phyloP scores from a whole-genome alignment of 2,797 vertebrate genomes.

The Melanotaenia maccullochi region DNA sequence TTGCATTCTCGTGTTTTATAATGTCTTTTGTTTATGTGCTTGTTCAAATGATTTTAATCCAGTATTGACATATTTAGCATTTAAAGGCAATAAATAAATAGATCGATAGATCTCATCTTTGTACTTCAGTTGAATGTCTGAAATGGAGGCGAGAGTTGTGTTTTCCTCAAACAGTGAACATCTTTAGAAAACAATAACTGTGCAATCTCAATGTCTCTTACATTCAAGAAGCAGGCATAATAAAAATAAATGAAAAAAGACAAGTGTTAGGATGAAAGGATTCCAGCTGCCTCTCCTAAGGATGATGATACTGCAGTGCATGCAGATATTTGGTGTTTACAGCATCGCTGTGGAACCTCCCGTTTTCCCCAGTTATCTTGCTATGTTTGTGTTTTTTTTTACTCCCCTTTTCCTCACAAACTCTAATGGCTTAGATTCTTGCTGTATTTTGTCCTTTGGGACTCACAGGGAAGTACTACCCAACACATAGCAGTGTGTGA shows the following conservation, averaged over 20 bases:
- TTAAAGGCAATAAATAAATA: not conserved
- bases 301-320: conserved; percentile 58
- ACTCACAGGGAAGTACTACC: conserved; percentile 15
- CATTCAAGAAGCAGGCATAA: conserved; percentile 51
- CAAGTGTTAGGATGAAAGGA: conserved; percentile 58
- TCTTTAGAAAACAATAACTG: not conserved
- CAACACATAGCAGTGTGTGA: not conserved
- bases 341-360: conserved; percentile 33
- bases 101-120: conserved; percentile 1
- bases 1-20: not conserved
- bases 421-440: conserved; percentile 19
- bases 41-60: not conserved
- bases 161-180: too few relatives aligned
- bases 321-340: conserved; percentile 59
- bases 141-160: not conserved
- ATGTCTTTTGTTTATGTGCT: not conserved
- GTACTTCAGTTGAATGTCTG: not conserved
- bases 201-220: conserved; percentile 19
- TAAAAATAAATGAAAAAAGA: not conserved
- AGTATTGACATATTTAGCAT: not conserved
- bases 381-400: conserved; percentile 12
- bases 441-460: conserved; percentile 34
- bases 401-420: not conserved
- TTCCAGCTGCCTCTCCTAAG: conserved; percentile 61
- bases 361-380: conserved; percentile 6